These are phyloP conservation scores for Drosophila sordidula DNA, from an alignment of 2,888 invertebrate species.

Conservation along the genomic window DNA sequence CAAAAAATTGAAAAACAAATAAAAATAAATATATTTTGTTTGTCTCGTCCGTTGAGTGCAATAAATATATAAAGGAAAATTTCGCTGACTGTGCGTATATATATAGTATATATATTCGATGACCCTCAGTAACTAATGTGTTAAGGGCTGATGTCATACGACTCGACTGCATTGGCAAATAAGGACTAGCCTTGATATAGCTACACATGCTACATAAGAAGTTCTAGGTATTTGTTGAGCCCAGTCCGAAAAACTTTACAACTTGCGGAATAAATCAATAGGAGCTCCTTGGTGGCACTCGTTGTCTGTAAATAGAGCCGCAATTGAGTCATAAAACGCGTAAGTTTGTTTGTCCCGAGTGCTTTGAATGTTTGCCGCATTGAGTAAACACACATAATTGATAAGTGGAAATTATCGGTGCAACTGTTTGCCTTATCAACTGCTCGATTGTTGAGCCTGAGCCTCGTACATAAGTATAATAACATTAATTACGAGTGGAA, in stretches of 20 bases:
- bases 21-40: too few relatives aligned
- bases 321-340: constrained; percentile 49
- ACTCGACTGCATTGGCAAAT: neutral
- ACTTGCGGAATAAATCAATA: constrained; percentile 46
- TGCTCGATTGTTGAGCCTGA: constrained; percentile 47
- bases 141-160: constrained; percentile 2
- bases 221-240: neutral
- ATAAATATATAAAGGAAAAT: too few relatives aligned
- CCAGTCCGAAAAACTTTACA: neutral
- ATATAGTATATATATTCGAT: too few relatives aligned
- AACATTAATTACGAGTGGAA: constrained; percentile 38
- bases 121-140: too few relatives aligned
- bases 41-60: too few relatives aligned
- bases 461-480: constrained; percentile 23
- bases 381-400: constrained; percentile 50
- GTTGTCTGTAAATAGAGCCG: constrained; percentile 27
- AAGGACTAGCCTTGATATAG: constrained; percentile 8
- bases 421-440: constrained; percentile 58
- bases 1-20: too few relatives aligned
- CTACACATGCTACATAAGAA: neutral
- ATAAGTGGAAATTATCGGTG: constrained; percentile 56
- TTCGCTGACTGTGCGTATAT: neutral
- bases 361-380: constrained; percentile 50
- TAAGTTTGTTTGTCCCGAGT: constrained; percentile 10
- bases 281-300: constrained; percentile 20